These are phyloP conservation scores for Pteria penguin DNA, from an alignment of 2,888 invertebrate species.

Conservation along the genomic window DNA sequence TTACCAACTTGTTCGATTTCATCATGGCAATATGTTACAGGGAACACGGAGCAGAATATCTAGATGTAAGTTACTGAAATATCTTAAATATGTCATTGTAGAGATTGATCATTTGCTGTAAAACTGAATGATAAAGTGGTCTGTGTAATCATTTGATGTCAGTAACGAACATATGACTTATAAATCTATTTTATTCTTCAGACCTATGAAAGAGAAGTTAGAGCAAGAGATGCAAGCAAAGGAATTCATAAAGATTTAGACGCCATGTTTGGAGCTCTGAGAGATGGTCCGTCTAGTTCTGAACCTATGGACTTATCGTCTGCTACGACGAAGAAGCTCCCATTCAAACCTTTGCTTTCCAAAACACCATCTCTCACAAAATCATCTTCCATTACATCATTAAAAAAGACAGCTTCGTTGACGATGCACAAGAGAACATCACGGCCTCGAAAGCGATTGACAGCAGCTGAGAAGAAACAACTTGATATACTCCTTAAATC, in stretches of 20 bases:
- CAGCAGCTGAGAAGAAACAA: conserved; percentile 1
- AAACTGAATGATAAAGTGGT: too few species aligned
- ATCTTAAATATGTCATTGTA: too few species aligned
- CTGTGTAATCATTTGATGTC: too few species aligned
- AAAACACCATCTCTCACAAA: conserved; percentile 33
- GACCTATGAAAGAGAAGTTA: conserved; percentile 65
- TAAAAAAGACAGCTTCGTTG: conserved; percentile 14
- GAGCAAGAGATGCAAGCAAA: conserved; percentile 46
- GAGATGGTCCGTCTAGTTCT: conserved; percentile 32
- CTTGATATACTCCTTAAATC: conserved; percentile 2
- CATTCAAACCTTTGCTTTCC: conserved; percentile 6
- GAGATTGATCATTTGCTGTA: too few species aligned
- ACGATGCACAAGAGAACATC: conserved; percentile 1
- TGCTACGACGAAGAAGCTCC: conserved; percentile 16
- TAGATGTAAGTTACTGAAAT: conserved; percentile 51
- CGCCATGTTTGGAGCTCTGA: conserved; percentile 57
- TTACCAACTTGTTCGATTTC: conserved; percentile 73
- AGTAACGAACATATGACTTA: background rate
- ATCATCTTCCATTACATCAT: conserved; percentile 15
- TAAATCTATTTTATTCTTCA: conserved; percentile 11
- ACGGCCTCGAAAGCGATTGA: background rate
- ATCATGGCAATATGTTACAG: conserved; percentile 77
- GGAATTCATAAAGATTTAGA: conserved; percentile 61
- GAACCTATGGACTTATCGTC: background rate
- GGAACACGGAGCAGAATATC: conserved; percentile 66